These are phyloP conservation scores for Argyra leucocephala DNA, from an alignment of 2,888 invertebrate genomes.

Conservation along the genomic window DNA sequence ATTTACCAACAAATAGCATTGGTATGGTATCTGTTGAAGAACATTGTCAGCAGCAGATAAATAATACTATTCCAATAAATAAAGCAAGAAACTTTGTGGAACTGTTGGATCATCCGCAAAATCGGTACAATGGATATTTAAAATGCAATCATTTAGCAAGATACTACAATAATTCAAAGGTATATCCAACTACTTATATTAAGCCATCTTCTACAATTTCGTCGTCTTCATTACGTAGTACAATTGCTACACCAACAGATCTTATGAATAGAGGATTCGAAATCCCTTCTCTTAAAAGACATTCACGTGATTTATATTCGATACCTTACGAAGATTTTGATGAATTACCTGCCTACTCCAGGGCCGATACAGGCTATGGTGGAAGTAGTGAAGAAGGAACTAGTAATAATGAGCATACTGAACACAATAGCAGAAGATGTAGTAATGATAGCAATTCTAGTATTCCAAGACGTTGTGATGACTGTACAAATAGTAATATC, in stretches of 20 bases:
- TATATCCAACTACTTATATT: background rate
- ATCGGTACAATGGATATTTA: background rate
- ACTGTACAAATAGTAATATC: background rate
- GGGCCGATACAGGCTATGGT: background rate
- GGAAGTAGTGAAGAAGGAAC: background rate
- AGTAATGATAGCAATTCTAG: background rate
- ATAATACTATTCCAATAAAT: background rate
- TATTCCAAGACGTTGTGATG: background rate
- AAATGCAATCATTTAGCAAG: background rate
- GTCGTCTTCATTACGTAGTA: background rate
- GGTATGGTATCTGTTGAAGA: background rate
- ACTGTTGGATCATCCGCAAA: background rate
- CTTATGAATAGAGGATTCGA: background rate
- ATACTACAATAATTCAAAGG: background rate
- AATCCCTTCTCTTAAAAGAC: background rate
- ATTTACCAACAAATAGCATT: background rate
- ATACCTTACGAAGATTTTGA: background rate
- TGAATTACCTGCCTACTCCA: background rate
- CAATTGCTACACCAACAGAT: background rate
- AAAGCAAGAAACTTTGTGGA: background rate
- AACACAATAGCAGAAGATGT: background rate
- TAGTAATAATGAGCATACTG: background rate
- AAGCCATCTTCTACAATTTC: background rate
- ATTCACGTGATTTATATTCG: background rate
- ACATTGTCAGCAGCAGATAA: background rate